Percentiles rank a stretch among this genome's conserved stretches.
Evolutionary conservation across 1,140 invertebrate species (phyloP).

Genomic region (Temnothorax nylanderi): DNA sequence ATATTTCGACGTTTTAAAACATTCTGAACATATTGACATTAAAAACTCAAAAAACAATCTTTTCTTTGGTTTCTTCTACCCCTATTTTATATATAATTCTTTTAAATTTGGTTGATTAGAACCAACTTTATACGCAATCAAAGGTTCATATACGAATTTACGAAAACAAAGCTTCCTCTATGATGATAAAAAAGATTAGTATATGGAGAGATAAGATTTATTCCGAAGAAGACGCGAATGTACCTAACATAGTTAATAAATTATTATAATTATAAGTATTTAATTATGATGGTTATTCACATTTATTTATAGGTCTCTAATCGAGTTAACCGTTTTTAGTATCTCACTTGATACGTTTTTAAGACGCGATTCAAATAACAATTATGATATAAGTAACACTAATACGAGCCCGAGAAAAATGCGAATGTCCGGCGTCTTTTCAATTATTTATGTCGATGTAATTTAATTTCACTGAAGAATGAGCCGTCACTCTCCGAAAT

Average conservation of each 20-base stretch:
- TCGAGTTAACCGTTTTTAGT: background rate
- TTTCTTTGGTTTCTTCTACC: too few relatives aligned
- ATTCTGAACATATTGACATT: too few relatives aligned
- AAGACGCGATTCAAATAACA: background rate
- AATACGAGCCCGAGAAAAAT: background rate
- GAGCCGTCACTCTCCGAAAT: constrained; percentile 21
- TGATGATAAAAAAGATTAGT: background rate
- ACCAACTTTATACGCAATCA: too few relatives aligned
- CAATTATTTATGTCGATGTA: constrained; percentile 37
- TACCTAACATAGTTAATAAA: background rate
- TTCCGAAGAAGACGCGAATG: background rate
- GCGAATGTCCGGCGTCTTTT: background rate
- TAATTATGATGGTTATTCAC: background rate
- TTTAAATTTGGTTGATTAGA: too few relatives aligned
- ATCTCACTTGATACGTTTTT: background rate
- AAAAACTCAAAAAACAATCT: too few relatives aligned
- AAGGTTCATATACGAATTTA: too few relatives aligned
- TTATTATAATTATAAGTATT: background rate
- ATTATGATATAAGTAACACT: background rate
- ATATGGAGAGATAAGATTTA: background rate
- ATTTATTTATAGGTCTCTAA: background rate
- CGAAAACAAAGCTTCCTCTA: too few relatives aligned
- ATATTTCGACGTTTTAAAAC: too few relatives aligned
- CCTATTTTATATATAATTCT: too few relatives aligned
- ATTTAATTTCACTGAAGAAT: constrained; percentile 37